Conservation (phyloP, 2,113 vertebrate genomes). For the Galbula dea region DNA sequence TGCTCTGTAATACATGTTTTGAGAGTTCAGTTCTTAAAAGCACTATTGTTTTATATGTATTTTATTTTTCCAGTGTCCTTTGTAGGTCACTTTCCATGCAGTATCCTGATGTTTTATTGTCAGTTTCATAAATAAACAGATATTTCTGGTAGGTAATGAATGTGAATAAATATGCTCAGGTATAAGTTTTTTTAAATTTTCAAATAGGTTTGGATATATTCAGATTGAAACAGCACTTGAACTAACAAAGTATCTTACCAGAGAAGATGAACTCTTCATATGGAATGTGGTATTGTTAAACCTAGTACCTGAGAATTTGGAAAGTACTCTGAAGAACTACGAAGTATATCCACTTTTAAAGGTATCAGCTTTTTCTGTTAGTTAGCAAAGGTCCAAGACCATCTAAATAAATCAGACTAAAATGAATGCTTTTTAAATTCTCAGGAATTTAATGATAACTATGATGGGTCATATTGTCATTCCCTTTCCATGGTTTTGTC, state of each 20-base stretch:
- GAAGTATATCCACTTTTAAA: slow-evolving; percentile 74
- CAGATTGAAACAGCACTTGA: slow-evolving; percentile 74
- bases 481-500: not conserved
- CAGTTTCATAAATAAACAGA: not conserved
- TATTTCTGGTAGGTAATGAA: not conserved
- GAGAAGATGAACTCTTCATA: slow-evolving; percentile 73
- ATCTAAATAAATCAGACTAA: not conserved
- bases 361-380: slow-evolving; percentile 63
- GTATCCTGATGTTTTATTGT: not conserved
- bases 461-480: not conserved
- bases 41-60: not conserved
- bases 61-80: not conserved
- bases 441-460: not conserved
- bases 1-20: not conserved
- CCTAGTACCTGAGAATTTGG: slow-evolving; percentile 34
- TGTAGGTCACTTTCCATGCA: not conserved
- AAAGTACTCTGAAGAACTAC: slow-evolving; percentile 59
- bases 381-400: not conserved
- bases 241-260: slow-evolving; percentile 77
- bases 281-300: slow-evolving; percentile 69
- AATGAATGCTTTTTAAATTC: not conserved
- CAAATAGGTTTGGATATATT: slow-evolving; percentile 68
- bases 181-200: not conserved
- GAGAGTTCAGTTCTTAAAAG: not conserved
- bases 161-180: not conserved